Conservation (phyloP, 2,113 vertebrate species). For the Callipepla californica region DNA sequence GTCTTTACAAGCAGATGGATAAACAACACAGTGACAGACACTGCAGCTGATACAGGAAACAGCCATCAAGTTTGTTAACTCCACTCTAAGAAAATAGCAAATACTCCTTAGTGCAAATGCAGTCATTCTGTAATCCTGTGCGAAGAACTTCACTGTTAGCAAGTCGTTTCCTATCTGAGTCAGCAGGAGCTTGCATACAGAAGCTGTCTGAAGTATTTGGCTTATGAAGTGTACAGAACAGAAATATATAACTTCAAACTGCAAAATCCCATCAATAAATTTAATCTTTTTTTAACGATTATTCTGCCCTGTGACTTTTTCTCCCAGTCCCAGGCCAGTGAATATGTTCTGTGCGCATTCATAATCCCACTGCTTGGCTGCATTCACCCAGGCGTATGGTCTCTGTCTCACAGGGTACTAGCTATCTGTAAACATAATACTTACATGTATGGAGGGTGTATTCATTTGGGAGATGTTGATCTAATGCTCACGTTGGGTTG, state of each 20-base stretch:
- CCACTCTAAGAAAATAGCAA: not conserved
- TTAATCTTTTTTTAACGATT: not conserved
- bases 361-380: rapidly evolving
- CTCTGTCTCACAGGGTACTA: not conserved
- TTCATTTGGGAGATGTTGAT: not conserved
- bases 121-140: not conserved
- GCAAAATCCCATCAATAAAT: not conserved
- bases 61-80: not conserved
- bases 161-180: not conserved
- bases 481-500: not conserved
- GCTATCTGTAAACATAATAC: too few relatives aligned
- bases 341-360: rapidly evolving
- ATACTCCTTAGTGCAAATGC: not conserved
- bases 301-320: not conserved
- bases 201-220: not conserved
- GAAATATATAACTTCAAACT: not conserved
- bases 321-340: not conserved
- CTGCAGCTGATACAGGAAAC: not conserved
- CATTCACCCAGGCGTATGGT: rapidly evolving
- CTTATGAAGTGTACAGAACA: not conserved
- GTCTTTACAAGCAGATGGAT: not conserved
- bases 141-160: not conserved
- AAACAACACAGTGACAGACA: not conserved
- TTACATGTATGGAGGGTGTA: not conserved
- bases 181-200: not conserved